Evolutionary conservation across 1,140 invertebrate genomes (phyloP), one percentile per base, ranked within the genome.

Genomic region (Drosophila insularis): DNA sequence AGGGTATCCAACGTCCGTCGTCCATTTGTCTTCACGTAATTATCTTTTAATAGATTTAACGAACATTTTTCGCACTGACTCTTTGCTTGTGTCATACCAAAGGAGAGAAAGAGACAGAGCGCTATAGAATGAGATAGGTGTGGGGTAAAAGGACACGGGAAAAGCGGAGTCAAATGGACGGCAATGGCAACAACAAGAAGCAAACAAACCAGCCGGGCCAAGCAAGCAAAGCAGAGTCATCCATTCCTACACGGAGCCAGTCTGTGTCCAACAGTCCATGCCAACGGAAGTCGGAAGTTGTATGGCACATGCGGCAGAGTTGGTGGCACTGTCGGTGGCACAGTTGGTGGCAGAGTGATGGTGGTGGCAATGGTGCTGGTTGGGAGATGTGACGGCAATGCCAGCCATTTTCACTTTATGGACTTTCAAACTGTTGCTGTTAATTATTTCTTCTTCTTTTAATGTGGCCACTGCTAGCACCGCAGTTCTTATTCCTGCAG

Each of bases 21-120:
- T 82, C 74, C 84, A 89, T 89, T 89, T 89, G 84, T 89, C 84
- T 89, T 89, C 84, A 89, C 84, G 80, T 89, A 89, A 89, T 89
- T 89, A 89, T 89, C 84, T 89, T 89, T 89, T 89, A 89, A 89
- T 89, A 89, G 84, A 89, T 89, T 89, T 89, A 89, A 89, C 84
- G 84, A 80, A 89, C 85, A 84, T 74, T 89, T 87, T 89, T 89
- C 85, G 77, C 84, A 80, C 80, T 77, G 85, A 80, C 74, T 76
- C 73, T 82, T 80, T 65, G 76, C 70, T 74, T 68, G 70, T 81
- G 78, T 86, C 74, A 70, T 68, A 69, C 55, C 68, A 63, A 63
- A 21, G 43, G 43, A 11, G 2, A 37, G 35, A 37, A 13, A 5
- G 27, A 27, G 27, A 27, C 27, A 27, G 27, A 27, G n/a, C n/a